Base-by-base conservation (phyloP, 2,888 invertebrate species). In the Slavum lentiscoides region DNA sequence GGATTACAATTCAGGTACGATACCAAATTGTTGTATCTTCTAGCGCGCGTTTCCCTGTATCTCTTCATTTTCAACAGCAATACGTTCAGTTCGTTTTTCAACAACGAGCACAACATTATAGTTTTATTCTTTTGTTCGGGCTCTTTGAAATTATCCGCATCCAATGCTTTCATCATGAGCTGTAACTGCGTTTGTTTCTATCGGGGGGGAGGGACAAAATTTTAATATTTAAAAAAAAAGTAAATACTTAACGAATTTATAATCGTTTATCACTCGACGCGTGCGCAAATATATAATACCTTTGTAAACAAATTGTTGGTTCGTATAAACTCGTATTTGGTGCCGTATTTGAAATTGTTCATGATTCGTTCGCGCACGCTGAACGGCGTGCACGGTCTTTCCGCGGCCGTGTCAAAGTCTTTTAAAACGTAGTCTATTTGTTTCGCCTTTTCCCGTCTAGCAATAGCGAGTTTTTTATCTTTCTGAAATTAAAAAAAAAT, bases 41-140 rank as follows among this genome's bases (percentile, higher is more conserved):
- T 17, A 19, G 43, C 19, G 19, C 55, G 64, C 2, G 30, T 80
- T 72, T 58, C 75, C 9, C 58, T 72, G 39, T 70, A 80, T 43
- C 80, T 72, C 58, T 80, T 23, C 80, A 80, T 58, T 72, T 66
- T 66, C 30, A 80, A 58, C 19, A 23, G 0, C 58, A 80, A 66
- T 21, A 66, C 55, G 3, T 80, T 58, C 15, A 80, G 8, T 43
- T 80, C 43, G n/a, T 21, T 43, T 72, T 72, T 80, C n/a, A 70
- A 30, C 11, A 19, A 58, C 19, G 64, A 72, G 58, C 80, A 66
- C 58, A 66, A n/a, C 7, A 43, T n/a, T 2, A 58, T 11, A 43
- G 21, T 58, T n/a, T 72, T 61, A 23, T 23, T 23, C 21, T 61
- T 61, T 23, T 23, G 23, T 23, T 61, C 61, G 13, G n/a, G 4